phyloP scores from a whole-genome alignment of 2,888 invertebrate genomes.

The Xestoiulus laeticollis region DNA sequence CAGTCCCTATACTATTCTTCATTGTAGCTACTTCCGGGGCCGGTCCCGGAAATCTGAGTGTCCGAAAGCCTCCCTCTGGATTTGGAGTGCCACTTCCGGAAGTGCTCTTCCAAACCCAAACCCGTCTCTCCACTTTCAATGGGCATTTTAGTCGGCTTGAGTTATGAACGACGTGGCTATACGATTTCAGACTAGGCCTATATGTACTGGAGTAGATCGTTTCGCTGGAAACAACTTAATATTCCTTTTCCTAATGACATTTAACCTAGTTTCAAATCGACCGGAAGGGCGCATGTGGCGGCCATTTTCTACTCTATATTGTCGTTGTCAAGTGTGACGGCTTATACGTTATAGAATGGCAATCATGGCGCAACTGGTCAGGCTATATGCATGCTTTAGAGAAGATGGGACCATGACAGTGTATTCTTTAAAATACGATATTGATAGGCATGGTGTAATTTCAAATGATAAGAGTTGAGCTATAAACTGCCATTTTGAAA shows the following conservation, averaged over 20 bases:
- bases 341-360: not conserved
- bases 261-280: slow-evolving; percentile 18
- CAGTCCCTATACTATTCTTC: not conserved
- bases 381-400: too few species aligned
- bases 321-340: not conserved
- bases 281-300: slow-evolving; percentile 26
- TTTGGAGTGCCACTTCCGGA: slow-evolving; percentile 26
- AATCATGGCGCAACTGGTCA: not conserved
- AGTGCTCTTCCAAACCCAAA: slow-evolving; percentile 26
- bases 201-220: not conserved
- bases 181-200: too few species aligned
- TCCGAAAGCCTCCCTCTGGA: slow-evolving; percentile 26
- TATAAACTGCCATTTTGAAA: too few species aligned
- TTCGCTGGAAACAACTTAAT: slow-evolving; percentile 17
- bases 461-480: too few species aligned
- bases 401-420: too few species aligned
- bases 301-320: not conserved
- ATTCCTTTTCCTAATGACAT: slow-evolving; percentile 26
- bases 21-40: slow-evolving; percentile 14
- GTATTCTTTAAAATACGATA: too few species aligned
- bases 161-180: not conserved
- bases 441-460: too few species aligned
- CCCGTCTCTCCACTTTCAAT: not conserved
- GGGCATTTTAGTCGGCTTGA: not conserved
- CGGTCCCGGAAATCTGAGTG: slow-evolving; percentile 26